These are phyloP conservation scores for Palloptera scutellata DNA, from an alignment of 2,888 invertebrate species.

Conservation along the genomic window DNA sequence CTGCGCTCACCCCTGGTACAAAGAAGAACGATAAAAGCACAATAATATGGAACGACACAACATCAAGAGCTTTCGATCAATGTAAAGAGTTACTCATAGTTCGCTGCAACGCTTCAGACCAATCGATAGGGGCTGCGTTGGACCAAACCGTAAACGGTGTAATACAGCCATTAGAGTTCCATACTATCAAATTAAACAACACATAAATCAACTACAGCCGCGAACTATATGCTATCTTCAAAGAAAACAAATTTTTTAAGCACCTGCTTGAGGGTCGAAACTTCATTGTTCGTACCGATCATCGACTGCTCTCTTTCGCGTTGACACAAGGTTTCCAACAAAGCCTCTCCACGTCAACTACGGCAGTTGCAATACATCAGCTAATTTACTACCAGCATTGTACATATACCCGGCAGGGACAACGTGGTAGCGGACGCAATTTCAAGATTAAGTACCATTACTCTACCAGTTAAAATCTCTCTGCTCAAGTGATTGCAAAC, in stretches of 20 bases:
- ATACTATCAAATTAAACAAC: too few species aligned
- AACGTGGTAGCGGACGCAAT: conserved; percentile 36
- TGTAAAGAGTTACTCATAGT: too few species aligned
- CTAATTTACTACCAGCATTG: too few species aligned
- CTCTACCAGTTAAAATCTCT: conserved; percentile 24
- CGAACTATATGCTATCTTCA: conserved; percentile 28
- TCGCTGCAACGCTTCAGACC: conserved; percentile 29
- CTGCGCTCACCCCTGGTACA: conserved; percentile 29
- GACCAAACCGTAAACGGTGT: conserved; percentile 13
- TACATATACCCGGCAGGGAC: too few species aligned
- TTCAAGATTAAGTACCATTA: conserved; percentile 26
- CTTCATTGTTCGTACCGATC: conserved; percentile 52
- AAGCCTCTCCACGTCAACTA: conserved; percentile 32
- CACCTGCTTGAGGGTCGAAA: too few species aligned
- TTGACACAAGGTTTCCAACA: too few species aligned
- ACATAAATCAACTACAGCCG: conserved; percentile 33
- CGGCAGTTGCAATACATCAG: too few species aligned
- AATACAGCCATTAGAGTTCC: too few species aligned
- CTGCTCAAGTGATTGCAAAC: conserved; percentile 19
- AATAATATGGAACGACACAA: too few species aligned
- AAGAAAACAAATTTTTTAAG: too few species aligned
- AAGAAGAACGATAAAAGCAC: too few species aligned
- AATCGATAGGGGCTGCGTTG: conserved; percentile 4
- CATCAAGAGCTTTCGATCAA: too few species aligned
- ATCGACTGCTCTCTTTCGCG: conserved; percentile 34